These are phyloP conservation scores for Misgurnus mizolepis DNA, from an alignment of 2,113 vertebrate species.

Conservation along the genomic window DNA sequence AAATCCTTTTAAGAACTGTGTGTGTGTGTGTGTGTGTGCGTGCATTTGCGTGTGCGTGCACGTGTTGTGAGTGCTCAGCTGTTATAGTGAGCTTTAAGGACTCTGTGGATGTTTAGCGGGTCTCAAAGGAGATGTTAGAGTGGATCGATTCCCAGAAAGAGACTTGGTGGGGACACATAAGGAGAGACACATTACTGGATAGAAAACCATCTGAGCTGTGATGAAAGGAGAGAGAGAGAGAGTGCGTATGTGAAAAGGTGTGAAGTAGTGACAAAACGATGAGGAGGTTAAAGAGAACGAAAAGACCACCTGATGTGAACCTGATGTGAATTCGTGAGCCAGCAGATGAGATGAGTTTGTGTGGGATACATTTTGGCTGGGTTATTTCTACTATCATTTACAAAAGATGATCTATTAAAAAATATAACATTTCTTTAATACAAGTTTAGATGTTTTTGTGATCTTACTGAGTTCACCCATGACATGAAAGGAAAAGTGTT, in stretches of 20 bases:
- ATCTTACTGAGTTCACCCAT: neutral
- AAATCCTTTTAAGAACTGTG: neutral
- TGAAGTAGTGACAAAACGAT: constrained; percentile 34
- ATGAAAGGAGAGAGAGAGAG: constrained; percentile 13
- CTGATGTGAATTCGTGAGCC: neutral
- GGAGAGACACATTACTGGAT: constrained; percentile 30
- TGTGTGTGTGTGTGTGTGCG: constrained; percentile 30
- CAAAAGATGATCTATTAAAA: no score
- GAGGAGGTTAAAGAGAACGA: constrained; percentile 40
- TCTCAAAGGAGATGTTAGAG: constrained; percentile 11
- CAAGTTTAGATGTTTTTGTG: neutral
- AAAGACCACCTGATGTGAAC: neutral
- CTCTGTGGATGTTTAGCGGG: constrained; percentile 19
- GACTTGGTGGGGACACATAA: constrained; percentile 6
- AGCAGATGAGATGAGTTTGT: constrained; percentile 7
- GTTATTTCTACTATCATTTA: no score
- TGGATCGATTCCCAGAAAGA: constrained; percentile 28
- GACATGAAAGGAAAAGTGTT: neutral
- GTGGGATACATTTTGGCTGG: neutral
- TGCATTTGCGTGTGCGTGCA: neutral
- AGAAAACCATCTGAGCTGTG: constrained; percentile 3
- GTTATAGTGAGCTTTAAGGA: constrained; percentile 14
- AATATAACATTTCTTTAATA: neutral
- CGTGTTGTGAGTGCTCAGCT: constrained; percentile 3
- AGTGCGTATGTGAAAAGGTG: neutral